phyloP scores from a whole-genome alignment of 2,113 vertebrate species.

The Lepisosteus osseus region DNA sequence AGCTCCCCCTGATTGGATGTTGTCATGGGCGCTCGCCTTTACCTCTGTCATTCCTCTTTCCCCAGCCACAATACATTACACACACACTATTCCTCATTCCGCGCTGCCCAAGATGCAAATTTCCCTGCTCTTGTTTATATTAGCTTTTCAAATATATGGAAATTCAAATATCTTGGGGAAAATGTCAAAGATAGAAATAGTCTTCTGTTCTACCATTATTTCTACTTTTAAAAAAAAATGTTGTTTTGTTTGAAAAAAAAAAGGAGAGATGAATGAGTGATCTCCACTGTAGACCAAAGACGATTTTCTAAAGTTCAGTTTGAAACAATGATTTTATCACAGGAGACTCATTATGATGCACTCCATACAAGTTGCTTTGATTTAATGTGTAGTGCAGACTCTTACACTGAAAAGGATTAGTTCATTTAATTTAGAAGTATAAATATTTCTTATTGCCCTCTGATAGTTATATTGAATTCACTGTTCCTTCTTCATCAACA shows the following conservation, averaged over 20 bases:
- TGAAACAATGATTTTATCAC: constrained; percentile 25
- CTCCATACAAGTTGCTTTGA: constrained; percentile 62
- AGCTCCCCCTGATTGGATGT: constrained; percentile 65
- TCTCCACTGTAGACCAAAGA: constrained; percentile 6
- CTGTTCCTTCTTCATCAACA: constrained; percentile 64
- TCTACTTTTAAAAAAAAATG: constrained; percentile 8
- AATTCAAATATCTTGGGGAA: constrained; percentile 74
- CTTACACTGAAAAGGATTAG: constrained; percentile 63
- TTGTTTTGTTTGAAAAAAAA: background rate
- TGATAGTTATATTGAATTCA: constrained; percentile 25
- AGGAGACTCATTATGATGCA: constrained; percentile 47
- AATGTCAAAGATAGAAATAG: constrained; percentile 67
- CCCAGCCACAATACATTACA: constrained; percentile 63
- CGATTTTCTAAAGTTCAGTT: constrained; percentile 26
- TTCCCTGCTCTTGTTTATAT: constrained; percentile 75
- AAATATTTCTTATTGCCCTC: constrained; percentile 63
- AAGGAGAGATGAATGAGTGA: constrained; percentile 13
- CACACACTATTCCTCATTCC: constrained; percentile 76
- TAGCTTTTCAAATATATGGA: constrained; percentile 82
- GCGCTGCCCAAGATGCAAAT: constrained; percentile 77
- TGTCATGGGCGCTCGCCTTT: constrained; percentile 61
- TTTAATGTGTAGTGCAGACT: constrained; percentile 74
- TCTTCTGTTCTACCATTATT: constrained; percentile 15
- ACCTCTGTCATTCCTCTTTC: constrained; percentile 69
- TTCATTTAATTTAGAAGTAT: constrained; percentile 74